Evolutionary conservation across 1,140 invertebrate species (phyloP), one percentile per base, ranked within the genome.

Genomic region (Harpegnathos saltator): DNA sequence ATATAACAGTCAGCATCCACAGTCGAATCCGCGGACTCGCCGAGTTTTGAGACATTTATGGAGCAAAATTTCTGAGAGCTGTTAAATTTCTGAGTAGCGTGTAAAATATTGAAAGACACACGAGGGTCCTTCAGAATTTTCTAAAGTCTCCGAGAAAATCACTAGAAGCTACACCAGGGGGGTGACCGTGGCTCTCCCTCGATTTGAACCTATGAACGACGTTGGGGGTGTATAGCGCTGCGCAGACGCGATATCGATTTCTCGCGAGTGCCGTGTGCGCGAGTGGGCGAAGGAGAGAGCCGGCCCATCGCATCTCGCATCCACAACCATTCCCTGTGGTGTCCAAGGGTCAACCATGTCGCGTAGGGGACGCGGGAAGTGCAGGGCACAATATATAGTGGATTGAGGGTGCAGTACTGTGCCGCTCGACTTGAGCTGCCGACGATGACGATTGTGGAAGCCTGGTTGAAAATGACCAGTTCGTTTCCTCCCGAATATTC

Each of bases 201-300:
- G 54, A 86, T 80, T 72, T 71, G 14, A 78, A 80, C 65, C 52
- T 80, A 56, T 69, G 69, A 65, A 80, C 75, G 52, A 54, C 38
- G 65, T 80, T 80, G 75, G 38, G 4, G 52, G 38, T 69, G 22
- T 33, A 33, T 33, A 69, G 14, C 56, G 38, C 17, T 59, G 80
- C 91, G 91, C 91, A 90, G 68, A 89, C 90, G 90, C 86, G 81
- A 69, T 87, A 92, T 92, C 85, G 91, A 92, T 92, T 91, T 91
- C 84, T 85, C 84, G 59, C 54, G 44, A 62, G 22, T 77, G 33
- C 52, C 19, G 15, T 56, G 69, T 59, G 77, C 68, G 58, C 68
- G 58, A 56, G 52, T 65, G 71, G 63, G 78, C 54, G 61, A 68
- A 82, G 19, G 29, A 68, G 50, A 68, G 38, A 54, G 65, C 61